These are phyloP conservation scores for Cyanoderma ruficeps DNA, from an alignment of 2,113 vertebrate genomes.

Conservation along the genomic window DNA sequence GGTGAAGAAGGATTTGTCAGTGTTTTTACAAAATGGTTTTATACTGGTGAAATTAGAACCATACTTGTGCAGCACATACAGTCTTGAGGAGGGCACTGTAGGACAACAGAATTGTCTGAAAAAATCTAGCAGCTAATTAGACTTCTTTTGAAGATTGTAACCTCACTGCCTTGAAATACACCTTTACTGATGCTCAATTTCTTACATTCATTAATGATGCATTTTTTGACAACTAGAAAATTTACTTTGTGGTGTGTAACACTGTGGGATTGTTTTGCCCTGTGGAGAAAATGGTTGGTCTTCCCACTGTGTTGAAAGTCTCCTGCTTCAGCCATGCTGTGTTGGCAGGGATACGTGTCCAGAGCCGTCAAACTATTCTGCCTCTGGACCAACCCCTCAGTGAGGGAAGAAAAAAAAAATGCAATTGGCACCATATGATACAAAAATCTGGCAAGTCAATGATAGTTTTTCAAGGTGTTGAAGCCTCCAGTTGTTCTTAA, in stretches of 20 bases:
- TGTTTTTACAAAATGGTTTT: not conserved
- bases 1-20: not conserved
- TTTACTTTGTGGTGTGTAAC: not conserved
- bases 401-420: not conserved
- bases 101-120: not conserved
- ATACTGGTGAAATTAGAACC: not conserved
- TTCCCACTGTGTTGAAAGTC: not conserved
- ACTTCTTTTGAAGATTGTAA: not conserved
- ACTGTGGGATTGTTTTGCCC: not conserved
- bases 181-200: not conserved
- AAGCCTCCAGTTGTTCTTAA: not conserved
- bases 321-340: slow-evolving; percentile 26
- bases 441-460: not conserved
- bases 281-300: not conserved
- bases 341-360: not conserved
- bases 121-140: not conserved
- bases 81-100: not conserved
- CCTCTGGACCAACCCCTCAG: slow-evolving; percentile 30
- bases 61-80: not conserved
- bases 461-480: not conserved
- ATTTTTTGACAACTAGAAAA: not conserved
- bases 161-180: not conserved
- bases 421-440: not conserved
- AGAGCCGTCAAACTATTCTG: slow-evolving; percentile 42
- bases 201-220: not conserved